Percentiles rank a stretch among this genome's conserved stretches.
These are phyloP conservation scores for Acrocephalus arundinaceus DNA, from an alignment of 2,113 vertebrate genomes.

Conservation along the genomic window DNA sequence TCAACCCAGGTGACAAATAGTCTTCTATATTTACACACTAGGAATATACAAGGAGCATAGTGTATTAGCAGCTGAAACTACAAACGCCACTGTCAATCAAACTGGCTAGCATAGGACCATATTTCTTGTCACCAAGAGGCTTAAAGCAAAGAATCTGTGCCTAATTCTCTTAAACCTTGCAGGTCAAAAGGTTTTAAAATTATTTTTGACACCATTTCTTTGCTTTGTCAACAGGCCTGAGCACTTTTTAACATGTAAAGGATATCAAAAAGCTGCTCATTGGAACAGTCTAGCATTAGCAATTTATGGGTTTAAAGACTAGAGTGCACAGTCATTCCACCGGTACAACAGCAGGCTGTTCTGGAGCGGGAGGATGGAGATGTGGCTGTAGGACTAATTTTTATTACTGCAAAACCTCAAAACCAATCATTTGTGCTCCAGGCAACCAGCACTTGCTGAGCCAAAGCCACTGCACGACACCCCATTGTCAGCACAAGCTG, in stretches of 20 bases:
- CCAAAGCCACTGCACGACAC: neutral
- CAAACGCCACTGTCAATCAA: conserved; percentile 89
- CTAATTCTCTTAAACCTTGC: conserved; percentile 91
- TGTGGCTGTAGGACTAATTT: neutral
- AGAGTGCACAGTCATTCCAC: neutral
- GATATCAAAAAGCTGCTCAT: conserved; percentile 73
- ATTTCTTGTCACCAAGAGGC: conserved; percentile 92
- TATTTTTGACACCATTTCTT: conserved; percentile 93
- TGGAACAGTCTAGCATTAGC: conserved; percentile 37
- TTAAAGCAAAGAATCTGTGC: conserved; percentile 90
- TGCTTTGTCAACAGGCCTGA: conserved; percentile 85
- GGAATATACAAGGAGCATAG: conserved; percentile 77
- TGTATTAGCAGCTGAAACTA: conserved; percentile 90
- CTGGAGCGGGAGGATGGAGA: neutral
- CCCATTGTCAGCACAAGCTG: accelerated
- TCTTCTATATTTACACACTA: conserved; percentile 89
- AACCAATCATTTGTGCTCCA: neutral
- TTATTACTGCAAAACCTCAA: neutral
- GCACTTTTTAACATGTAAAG: conserved; percentile 83
- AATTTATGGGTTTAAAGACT: conserved; percentile 67
- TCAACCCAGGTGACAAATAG: conserved; percentile 91
- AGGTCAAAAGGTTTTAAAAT: conserved; percentile 95
- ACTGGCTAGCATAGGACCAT: conserved; percentile 81
- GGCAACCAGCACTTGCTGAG: neutral
- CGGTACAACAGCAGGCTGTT: neutral